Evolutionary conservation across 1,140 invertebrate genomes (phyloP).

Genomic region (Anastrepha ludens): DNA sequence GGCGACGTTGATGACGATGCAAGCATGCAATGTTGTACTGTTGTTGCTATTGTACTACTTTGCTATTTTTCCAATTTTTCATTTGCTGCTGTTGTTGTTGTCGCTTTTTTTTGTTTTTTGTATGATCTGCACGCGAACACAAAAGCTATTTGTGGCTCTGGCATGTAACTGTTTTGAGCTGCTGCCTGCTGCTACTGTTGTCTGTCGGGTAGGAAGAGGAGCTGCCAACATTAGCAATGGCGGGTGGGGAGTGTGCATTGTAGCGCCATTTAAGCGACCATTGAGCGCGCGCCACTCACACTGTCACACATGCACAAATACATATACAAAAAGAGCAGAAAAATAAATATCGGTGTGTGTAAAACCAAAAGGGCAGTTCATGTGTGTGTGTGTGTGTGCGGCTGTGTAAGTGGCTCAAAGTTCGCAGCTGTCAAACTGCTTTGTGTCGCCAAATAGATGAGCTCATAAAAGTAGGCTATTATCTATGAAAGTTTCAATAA

Average conservation of each 20-base stretch:
- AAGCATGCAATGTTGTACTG: conserved; percentile 19
- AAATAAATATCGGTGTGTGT: background rate
- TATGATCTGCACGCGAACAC: background rate
- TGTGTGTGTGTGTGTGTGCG: background rate
- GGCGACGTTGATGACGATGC: conserved; percentile 28
- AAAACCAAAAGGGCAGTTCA: background rate
- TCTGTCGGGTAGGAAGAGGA: background rate
- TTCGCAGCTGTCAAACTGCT: conserved; percentile 43
- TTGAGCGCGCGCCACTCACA: background rate
- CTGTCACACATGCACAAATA: too few relatives aligned
- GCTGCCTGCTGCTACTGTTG: background rate
- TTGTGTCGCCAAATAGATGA: conserved; percentile 43
- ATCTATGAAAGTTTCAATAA: conserved; percentile 51
- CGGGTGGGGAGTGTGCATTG: background rate
- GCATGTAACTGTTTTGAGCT: background rate
- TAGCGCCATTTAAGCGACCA: conserved; percentile 11
- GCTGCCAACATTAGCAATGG: background rate
- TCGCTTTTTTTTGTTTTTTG: background rate
- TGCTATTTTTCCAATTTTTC: conserved; percentile 1
- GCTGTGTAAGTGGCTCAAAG: background rate
- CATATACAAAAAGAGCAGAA: background rate
- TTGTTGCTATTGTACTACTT: background rate
- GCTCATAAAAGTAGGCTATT: conserved; percentile 49
- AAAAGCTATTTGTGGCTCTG: background rate
- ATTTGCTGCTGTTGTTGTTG: background rate